Conservation (phyloP, 2,888 invertebrate species). For the Ichneumon xanthorius region DNA sequence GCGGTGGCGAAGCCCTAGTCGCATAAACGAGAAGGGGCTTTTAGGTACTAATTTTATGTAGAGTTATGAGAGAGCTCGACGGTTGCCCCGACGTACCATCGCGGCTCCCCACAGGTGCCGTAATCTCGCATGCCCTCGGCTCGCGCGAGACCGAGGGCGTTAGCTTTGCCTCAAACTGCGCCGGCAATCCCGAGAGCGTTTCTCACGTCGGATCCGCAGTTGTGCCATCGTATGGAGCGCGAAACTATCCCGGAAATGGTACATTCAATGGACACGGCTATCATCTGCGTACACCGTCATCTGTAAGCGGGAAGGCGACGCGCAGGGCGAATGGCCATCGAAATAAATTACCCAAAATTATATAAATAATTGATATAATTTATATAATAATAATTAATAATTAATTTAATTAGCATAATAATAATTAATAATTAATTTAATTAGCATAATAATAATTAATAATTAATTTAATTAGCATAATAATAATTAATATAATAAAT, state of each 20-base stretch:
- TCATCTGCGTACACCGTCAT: background rate
- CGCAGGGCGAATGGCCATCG: background rate
- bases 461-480: background rate
- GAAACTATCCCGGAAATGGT: conserved; percentile 62
- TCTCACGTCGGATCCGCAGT: conserved; percentile 39
- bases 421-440: background rate
- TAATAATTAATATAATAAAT: background rate
- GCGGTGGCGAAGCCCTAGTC: conserved; percentile 45
- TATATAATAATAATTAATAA: too few relatives aligned
- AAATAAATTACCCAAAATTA: background rate
- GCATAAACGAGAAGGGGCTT: conserved; percentile 76
- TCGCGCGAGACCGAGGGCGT: conserved; percentile 56
- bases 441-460: background rate
- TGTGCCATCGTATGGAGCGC: conserved; percentile 41
- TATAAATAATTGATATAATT: background rate
- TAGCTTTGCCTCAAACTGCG: conserved; percentile 30
- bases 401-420: too few relatives aligned
- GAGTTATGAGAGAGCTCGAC: conserved; percentile 78
- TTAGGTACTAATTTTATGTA: conserved; percentile 84
- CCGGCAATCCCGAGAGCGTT: conserved; percentile 36
- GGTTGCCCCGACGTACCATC: conserved; percentile 78
- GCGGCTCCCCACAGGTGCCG: conserved; percentile 79
- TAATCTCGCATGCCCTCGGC: conserved; percentile 74
- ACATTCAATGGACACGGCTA: conserved; percentile 46
- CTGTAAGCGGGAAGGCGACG: background rate